Evolutionary conservation across 2,888 invertebrate species (phyloP).

Genomic region (Ochlodes sylvanus): DNA sequence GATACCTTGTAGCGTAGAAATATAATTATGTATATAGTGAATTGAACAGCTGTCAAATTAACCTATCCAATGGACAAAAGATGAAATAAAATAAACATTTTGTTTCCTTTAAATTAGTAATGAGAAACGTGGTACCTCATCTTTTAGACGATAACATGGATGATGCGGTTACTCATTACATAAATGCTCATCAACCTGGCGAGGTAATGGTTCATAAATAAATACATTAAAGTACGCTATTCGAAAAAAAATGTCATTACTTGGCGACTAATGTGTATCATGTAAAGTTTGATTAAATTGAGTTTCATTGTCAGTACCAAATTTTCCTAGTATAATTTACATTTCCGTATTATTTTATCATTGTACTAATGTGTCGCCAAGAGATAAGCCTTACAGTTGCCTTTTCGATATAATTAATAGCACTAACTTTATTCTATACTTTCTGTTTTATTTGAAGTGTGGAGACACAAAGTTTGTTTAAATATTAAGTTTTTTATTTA

Average conservation of each 20-base stretch:
- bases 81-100: slow-evolving; percentile 48
- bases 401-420: too few species aligned
- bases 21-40: not conserved
- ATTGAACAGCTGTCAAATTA: slow-evolving; percentile 56
- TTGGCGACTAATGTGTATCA: not conserved
- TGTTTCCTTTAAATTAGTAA: slow-evolving; percentile 46
- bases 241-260: not conserved
- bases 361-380: too few species aligned
- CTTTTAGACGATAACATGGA: slow-evolving; percentile 72
- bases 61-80: slow-evolving; percentile 43
- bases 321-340: too few species aligned
- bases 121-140: slow-evolving; percentile 68
- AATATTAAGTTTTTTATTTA: not conserved
- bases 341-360: too few species aligned
- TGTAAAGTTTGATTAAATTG: too few species aligned
- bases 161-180: slow-evolving; percentile 77
- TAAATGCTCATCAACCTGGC: slow-evolving; percentile 68
- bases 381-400: too few species aligned
- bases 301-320: too few species aligned
- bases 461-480: too few species aligned
- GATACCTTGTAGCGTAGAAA: too few species aligned
- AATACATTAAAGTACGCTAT: not conserved
- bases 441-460: too few species aligned
- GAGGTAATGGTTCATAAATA: slow-evolving; percentile 57
- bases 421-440: too few species aligned